These are phyloP conservation scores for Nothura maculosa DNA, from an alignment of 2,797 vertebrate genomes.

Conservation along the genomic window DNA sequence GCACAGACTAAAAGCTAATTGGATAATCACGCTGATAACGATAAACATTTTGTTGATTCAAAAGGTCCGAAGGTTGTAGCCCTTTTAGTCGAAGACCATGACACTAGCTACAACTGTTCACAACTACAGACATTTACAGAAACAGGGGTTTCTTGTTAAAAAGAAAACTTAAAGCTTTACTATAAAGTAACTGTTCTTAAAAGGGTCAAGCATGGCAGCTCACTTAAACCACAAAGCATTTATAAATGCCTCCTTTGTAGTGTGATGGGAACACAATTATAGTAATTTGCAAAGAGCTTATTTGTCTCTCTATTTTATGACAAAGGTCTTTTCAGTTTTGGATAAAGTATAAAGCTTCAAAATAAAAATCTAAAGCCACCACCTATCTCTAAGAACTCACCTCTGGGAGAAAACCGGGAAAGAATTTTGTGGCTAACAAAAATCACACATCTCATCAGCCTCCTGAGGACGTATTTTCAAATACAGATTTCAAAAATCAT, in stretches of 20 bases:
- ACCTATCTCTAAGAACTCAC: background rate
- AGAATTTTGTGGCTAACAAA: background rate
- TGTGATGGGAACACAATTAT: background rate
- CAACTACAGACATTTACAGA: background rate
- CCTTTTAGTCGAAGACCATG: background rate
- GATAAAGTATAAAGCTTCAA: background rate
- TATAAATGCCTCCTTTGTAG: background rate
- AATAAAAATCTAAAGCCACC: background rate
- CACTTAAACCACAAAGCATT: slow-evolving; percentile 2
- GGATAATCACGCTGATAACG: background rate
- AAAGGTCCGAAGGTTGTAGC: background rate
- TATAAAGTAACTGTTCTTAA: background rate
- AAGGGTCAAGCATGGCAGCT: background rate
- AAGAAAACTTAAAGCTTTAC: background rate
- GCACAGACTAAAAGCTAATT: background rate
- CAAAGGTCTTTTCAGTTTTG: background rate
- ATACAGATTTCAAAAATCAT: background rate
- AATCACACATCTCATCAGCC: background rate
- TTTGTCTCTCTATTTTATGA: slow-evolving; percentile 7
- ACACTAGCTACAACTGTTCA: background rate
- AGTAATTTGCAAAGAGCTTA: background rate
- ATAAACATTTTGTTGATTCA: slow-evolving; percentile 1
- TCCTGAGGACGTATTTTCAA: background rate
- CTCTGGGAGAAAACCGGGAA: background rate
- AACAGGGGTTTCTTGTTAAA: background rate